A percentile compares a stretch with the other conserved stretches of the same genome.
Evolutionary conservation across 92 coral and sea anemone species (phyloP).

Genomic region (Siderastrea radians): DNA sequence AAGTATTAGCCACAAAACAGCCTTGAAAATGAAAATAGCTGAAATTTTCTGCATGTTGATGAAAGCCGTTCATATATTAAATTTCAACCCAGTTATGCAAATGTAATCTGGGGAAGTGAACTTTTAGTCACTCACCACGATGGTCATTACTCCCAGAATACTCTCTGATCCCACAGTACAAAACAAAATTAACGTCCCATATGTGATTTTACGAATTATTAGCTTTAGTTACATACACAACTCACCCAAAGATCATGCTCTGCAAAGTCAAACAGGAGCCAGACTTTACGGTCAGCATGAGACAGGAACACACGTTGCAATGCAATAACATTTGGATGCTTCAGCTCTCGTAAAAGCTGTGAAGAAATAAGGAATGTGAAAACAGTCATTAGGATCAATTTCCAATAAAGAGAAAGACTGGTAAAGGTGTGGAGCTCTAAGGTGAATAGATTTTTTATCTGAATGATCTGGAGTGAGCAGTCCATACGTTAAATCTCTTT

Average conservation of each 20-base stretch:
- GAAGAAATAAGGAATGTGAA: neutral
- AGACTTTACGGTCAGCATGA: conserved; percentile 96
- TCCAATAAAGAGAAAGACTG: neutral
- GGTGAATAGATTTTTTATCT: too few relatives aligned
- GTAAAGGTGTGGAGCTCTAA: too few relatives aligned
- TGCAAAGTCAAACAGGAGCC: conserved; percentile 96
- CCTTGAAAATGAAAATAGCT: too few relatives aligned
- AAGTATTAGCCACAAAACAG: too few relatives aligned
- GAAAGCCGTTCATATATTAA: too few relatives aligned
- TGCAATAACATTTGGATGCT: conserved; percentile 97
- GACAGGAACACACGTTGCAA: conserved; percentile 96
- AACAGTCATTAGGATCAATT: neutral
- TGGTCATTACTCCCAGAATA: too few relatives aligned
- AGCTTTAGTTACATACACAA: neutral
- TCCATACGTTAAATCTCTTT: too few relatives aligned
- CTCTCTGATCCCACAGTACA: neutral
- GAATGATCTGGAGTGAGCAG: too few relatives aligned
- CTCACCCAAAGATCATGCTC: conserved; percentile 99
- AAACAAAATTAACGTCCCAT: neutral
- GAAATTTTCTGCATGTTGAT: too few relatives aligned
- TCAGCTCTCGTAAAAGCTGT: conserved; percentile 91
- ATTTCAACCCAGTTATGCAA: too few relatives aligned
- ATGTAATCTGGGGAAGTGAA: too few relatives aligned
- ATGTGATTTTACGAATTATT: neutral
- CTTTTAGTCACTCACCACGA: too few relatives aligned